Evolutionary conservation across 2,888 invertebrate genomes (phyloP).

Genomic region (Cosmopolites sordidus): DNA sequence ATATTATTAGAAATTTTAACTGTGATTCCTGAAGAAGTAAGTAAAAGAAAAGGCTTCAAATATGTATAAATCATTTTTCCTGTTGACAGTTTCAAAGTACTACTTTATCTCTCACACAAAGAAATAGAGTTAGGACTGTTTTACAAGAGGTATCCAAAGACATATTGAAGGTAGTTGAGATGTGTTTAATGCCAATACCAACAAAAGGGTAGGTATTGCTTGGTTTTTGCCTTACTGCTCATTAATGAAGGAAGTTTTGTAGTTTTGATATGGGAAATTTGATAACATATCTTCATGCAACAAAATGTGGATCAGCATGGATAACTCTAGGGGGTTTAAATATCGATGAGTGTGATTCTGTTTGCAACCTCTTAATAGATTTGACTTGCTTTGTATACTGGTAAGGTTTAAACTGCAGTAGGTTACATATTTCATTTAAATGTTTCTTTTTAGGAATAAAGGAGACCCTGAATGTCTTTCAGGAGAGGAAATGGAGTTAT

Average conservation of each 20-base stretch:
- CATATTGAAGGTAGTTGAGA: slow-evolving; percentile 47
- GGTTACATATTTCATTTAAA: slow-evolving; percentile 2
- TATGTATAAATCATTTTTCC: not conserved
- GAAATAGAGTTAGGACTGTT: slow-evolving; percentile 44
- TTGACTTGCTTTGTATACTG: slow-evolving; percentile 48
- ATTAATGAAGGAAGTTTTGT: slow-evolving; percentile 22
- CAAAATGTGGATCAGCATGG: slow-evolving; percentile 60
- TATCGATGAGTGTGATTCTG: slow-evolving; percentile 43
- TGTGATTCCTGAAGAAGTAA: slow-evolving; percentile 85
- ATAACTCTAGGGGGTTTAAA: slow-evolving; percentile 55
- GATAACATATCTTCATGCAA: slow-evolving; percentile 53
- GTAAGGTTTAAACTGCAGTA: too few species aligned
- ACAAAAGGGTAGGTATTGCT: slow-evolving; percentile 36
- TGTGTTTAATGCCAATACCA: slow-evolving; percentile 46
- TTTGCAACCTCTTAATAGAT: slow-evolving; percentile 44
- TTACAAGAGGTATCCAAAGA: slow-evolving; percentile 49
- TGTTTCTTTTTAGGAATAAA: slow-evolving; percentile 42
- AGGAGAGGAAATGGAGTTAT: slow-evolving; percentile 55
- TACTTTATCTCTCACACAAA: slow-evolving; percentile 45
- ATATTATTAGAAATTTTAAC: slow-evolving; percentile 78
- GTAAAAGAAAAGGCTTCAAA: too few species aligned
- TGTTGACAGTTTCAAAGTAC: slow-evolving; percentile 49
- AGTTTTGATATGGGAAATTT: slow-evolving; percentile 48
- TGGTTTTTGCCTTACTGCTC: not conserved
- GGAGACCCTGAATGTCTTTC: slow-evolving; percentile 51